These are phyloP conservation scores for Torymus aiolomorphi DNA, from an alignment of 2,888 invertebrate genomes.

Conservation along the genomic window DNA sequence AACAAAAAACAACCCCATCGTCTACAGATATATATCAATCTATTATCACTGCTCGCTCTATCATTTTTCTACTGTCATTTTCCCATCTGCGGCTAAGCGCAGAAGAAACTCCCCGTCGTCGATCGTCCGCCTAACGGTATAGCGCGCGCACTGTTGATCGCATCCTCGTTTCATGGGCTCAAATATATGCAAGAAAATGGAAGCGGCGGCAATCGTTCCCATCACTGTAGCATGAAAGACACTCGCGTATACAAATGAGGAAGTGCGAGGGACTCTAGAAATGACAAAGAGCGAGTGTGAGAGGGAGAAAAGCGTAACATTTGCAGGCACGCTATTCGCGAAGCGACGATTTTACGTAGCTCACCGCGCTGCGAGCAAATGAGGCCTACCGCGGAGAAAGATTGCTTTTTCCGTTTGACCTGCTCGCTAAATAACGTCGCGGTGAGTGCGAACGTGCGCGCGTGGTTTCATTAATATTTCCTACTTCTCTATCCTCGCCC, in stretches of 20 bases:
- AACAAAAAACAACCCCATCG: too few species aligned
- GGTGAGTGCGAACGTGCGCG: neutral
- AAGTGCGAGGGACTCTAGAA: neutral
- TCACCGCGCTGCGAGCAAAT: neutral
- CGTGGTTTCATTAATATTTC: slow-evolving; percentile 40
- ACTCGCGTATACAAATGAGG: neutral
- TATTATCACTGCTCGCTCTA: too few species aligned
- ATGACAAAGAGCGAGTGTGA: neutral
- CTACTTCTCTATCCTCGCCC: neutral
- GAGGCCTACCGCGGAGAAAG: neutral
- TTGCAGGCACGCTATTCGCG: neutral
- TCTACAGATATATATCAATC: too few species aligned
- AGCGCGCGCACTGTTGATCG: too few species aligned
- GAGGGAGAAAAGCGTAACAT: neutral
- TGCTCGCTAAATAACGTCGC: slow-evolving; percentile 41
- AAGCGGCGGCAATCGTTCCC: too few species aligned
- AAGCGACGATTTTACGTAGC: slow-evolving; percentile 40
- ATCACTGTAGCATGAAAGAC: neutral
- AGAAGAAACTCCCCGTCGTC: too few species aligned
- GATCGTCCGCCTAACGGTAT: too few species aligned
- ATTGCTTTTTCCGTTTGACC: slow-evolving; percentile 52
- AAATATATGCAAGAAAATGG: too few species aligned
- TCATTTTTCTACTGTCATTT: too few species aligned
- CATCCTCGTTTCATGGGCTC: too few species aligned
- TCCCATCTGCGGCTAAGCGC: too few species aligned